Evolutionary conservation across 1,140 invertebrate genomes (phyloP).

Genomic region (Aradophagus sp.): DNA sequence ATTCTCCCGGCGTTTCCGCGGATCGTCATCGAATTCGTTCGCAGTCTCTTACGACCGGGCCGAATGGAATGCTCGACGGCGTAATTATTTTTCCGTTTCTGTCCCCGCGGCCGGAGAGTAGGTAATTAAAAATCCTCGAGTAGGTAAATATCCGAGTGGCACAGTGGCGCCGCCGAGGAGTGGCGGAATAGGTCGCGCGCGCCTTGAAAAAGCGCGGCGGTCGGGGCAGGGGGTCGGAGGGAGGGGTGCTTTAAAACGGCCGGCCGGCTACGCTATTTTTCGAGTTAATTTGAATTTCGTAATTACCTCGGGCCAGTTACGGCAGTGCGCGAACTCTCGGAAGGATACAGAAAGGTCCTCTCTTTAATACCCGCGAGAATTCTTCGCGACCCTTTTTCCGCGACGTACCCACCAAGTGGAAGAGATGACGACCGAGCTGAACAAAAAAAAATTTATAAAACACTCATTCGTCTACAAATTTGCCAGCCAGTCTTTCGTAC

Average conservation of each 20-base stretch:
- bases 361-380: slow-evolving; percentile 72
- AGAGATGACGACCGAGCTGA: slow-evolving; percentile 47
- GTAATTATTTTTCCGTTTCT: slow-evolving; percentile 64
- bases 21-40: slow-evolving; percentile 59
- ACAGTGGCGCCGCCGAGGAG: slow-evolving; percentile 53
- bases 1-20: slow-evolving; percentile 44
- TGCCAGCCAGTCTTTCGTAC: slow-evolving; percentile 30
- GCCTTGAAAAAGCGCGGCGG: slow-evolving; percentile 68
- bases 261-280: slow-evolving; percentile 71
- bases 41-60: slow-evolving; percentile 55
- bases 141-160: slow-evolving; percentile 75
- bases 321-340: slow-evolving; percentile 62
- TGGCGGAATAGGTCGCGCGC: slow-evolving; percentile 66
- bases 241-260: slow-evolving; percentile 71
- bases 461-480: slow-evolving; percentile 38
- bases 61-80: slow-evolving; percentile 57
- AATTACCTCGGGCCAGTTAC: slow-evolving; percentile 71
- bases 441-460: too few species aligned
- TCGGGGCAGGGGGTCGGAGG: slow-evolving; percentile 57
- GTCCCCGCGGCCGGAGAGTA: slow-evolving; percentile 52
- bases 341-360: slow-evolving; percentile 70
- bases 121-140: slow-evolving; percentile 75
- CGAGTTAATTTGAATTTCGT: slow-evolving; percentile 76
- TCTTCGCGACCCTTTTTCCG: slow-evolving; percentile 60
- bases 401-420: slow-evolving; percentile 48